Conservation (phyloP, 2,888 invertebrate genomes). For the Ectemnius continuus region DNA sequence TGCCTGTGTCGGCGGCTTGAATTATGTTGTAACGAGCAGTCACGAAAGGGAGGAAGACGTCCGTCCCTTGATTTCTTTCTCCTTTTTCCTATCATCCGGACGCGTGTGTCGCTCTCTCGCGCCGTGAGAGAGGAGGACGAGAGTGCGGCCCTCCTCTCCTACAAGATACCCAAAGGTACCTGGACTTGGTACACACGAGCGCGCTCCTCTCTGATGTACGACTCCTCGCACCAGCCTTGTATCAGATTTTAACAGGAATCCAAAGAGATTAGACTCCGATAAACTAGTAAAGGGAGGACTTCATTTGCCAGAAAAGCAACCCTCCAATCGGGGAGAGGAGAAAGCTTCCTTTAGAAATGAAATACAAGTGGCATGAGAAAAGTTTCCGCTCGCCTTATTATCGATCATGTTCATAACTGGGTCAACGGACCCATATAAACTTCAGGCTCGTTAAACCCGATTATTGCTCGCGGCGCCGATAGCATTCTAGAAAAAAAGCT, state of each 20-base stretch:
- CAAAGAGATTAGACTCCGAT: conserved; percentile 50
- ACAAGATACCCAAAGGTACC: conserved; percentile 15
- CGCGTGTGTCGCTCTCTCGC: background rate
- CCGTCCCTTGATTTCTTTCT: background rate
- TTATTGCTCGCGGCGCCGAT: conserved; percentile 15
- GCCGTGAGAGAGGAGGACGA: background rate
- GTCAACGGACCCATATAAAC: too few species aligned
- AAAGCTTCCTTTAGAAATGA: too few species aligned
- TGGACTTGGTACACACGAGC: too few species aligned
- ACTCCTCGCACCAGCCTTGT: conserved; percentile 36
- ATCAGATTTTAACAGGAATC: conserved; percentile 62
- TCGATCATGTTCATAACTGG: too few species aligned
- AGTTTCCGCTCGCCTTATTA: too few species aligned
- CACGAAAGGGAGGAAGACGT: conserved; percentile 33
- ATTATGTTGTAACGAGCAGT: conserved; percentile 66
- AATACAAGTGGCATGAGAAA: too few species aligned
- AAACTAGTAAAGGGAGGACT: conserved; percentile 42
- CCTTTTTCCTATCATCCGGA: background rate
- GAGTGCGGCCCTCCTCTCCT: background rate
- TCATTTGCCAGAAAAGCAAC: conserved; percentile 9
- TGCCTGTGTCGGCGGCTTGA: conserved; percentile 68
- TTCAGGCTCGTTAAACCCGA: too few species aligned
- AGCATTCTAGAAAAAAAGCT: conserved; percentile 17
- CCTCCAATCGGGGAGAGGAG: too few species aligned
- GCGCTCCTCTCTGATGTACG: conserved; percentile 50